These are phyloP conservation scores for Nothoprocta perdicaria DNA, from an alignment of 2,113 vertebrate genomes.

Conservation along the genomic window DNA sequence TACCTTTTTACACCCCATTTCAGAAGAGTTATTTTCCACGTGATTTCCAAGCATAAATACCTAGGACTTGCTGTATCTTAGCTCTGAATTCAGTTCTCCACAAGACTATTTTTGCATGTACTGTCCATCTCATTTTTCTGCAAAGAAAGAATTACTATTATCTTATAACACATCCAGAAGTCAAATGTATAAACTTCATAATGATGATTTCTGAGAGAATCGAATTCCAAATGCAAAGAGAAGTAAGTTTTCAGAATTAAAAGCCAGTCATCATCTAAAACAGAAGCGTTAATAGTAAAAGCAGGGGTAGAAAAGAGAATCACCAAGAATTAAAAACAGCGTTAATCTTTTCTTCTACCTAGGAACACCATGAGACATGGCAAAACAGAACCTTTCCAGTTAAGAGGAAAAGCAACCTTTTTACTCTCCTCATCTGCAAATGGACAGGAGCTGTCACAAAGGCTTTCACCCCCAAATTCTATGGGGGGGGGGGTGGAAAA, in stretches of 20 bases:
- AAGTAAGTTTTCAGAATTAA: not conserved
- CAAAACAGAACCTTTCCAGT: accelerated
- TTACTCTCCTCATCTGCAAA: not conserved
- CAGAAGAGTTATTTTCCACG: not conserved
- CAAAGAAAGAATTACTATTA: not conserved
- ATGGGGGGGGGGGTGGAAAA: not conserved
- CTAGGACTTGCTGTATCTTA: not conserved
- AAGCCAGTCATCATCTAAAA: not conserved
- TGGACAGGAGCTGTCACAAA: not conserved
- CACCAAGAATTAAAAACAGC: not conserved
- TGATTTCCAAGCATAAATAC: not conserved
- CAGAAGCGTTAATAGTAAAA: not conserved
- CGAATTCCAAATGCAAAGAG: not conserved
- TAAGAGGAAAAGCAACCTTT: not conserved
- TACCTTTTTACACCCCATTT: not conserved
- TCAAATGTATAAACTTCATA: not conserved
- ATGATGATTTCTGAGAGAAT: not conserved
- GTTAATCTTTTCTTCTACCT: not conserved
- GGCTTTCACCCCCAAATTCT: not conserved
- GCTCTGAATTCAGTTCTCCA: accelerated
- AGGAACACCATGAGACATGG: not conserved
- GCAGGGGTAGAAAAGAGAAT: not conserved
- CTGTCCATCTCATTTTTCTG: not conserved
- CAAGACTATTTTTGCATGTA: not conserved
- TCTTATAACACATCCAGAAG: not conserved